Evolutionary conservation across 2,888 invertebrate genomes (phyloP), one percentile per base, ranked within the genome.

Genomic region (Nipponacmea schrenckii): DNA sequence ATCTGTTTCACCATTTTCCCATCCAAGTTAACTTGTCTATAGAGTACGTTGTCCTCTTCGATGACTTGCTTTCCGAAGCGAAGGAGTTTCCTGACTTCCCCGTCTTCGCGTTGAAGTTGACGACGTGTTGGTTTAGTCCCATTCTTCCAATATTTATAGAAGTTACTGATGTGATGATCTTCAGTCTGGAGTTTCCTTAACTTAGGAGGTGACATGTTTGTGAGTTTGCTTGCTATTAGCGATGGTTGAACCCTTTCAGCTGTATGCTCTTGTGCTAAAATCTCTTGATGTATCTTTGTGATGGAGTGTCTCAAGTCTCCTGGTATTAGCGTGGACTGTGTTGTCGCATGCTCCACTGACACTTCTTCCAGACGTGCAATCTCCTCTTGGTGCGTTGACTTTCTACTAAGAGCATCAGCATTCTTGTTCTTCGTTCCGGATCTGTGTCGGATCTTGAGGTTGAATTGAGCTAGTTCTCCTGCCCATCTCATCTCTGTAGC

Each of bases 401-500:
- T 71, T 27, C 77, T 48, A 64, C 71, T 74, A 10, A 79, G 69
- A 26, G 77, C 67, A 67, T 80, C 80, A 5, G 79, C 75, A 70
- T 73, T 77, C 26, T 20, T 64, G 63, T 78, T 75, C 12, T 46
- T 24, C 62, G 71, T 76, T 14, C 74, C 76, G 20, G 72, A 69
- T 20, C 75, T 67, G 64, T 80, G 74, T 26, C 75, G 74, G 26
- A 79, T 75, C 31, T 48, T 64, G 66, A 79, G 70, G 64, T 78
- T 67, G 62, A 77, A 81, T 15, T 69, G 64, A 14, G 78, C 72
- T 46, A 77, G 69, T 26, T 78, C 71, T 44, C 74, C 67, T 12
- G 71, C 69, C 80, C 78, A 78, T 14, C 75, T 62, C 68, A 74
- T 73, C 68, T 81, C 79, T 27, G 76, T 73, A 46, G 80, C 79